Percentiles rank a stretch among this genome's conserved stretches.
These are phyloP conservation scores for Montipora efflorescens DNA, from an alignment of 64 coral and sea anemone species.

Conservation along the genomic window DNA sequence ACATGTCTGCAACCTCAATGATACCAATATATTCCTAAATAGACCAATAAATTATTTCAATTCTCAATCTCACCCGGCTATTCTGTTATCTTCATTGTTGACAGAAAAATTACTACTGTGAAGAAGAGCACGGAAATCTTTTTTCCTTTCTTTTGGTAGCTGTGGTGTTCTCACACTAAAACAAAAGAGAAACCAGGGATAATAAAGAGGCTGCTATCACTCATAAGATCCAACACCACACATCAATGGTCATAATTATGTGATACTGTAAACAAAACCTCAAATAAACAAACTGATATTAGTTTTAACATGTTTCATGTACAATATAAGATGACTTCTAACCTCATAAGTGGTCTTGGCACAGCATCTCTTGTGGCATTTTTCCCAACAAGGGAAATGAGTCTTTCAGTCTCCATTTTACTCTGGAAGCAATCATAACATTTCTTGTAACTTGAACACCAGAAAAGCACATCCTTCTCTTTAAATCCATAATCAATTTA, in stretches of 20 bases:
- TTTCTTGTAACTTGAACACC: neutral
- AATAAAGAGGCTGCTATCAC: neutral
- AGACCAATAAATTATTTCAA: neutral
- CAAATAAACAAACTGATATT: neutral
- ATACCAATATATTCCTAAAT: neutral
- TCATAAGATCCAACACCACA: too few relatives aligned
- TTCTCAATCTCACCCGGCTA: neutral
- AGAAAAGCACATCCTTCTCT: neutral
- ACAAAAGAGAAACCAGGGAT: neutral
- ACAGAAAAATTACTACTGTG: constrained; percentile 38
- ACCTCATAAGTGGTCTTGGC: constrained; percentile 73
- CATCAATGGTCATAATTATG: too few relatives aligned
- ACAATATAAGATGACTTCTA: constrained; percentile 1
- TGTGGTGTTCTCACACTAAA: constrained; percentile 56
- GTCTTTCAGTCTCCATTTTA: constrained; percentile 95
- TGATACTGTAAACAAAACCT: too few relatives aligned
- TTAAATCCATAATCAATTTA: too few relatives aligned
- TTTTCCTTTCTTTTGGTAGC: constrained; percentile 56
- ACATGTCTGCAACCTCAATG: neutral
- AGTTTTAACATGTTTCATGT: neutral
- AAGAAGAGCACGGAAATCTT: constrained; percentile 44
- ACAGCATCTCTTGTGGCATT: constrained; percentile 65
- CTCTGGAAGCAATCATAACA: constrained; percentile 44
- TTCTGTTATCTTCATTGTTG: constrained; percentile 2
- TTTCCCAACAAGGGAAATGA: constrained; percentile 84